Conservation (phyloP, 2,797 vertebrate species). For the Megalops cyprinoides region DNA sequence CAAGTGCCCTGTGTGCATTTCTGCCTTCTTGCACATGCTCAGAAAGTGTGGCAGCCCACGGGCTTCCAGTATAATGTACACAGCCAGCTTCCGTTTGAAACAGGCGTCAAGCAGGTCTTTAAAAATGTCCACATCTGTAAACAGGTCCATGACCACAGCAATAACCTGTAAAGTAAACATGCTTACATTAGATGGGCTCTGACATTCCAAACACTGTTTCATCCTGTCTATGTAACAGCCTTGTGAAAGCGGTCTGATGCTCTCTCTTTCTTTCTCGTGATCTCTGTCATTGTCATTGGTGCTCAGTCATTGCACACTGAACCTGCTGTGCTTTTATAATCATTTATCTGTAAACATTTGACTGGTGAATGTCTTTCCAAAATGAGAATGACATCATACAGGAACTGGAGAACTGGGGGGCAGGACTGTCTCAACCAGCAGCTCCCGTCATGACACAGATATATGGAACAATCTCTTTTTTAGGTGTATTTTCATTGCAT, state of each 20-base stretch:
- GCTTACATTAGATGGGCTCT: neutral
- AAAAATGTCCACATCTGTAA: conserved; percentile 96
- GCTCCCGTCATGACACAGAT: too few species aligned
- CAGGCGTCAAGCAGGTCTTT: conserved; percentile 88
- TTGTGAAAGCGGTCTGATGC: neutral
- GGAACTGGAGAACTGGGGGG: too few species aligned
- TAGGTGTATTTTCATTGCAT: too few species aligned
- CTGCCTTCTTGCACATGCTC: conserved; percentile 90
- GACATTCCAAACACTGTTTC: neutral
- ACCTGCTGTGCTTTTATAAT: too few species aligned
- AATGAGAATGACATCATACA: too few species aligned
- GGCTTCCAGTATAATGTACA: conserved; percentile 91
- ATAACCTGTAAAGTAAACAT: conserved; percentile 76
- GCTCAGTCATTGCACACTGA: too few species aligned
- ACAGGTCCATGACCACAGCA: conserved; percentile 94
- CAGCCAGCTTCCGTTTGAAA: conserved; percentile 87
- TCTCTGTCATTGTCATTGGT: too few species aligned
- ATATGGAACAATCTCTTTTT: too few species aligned
- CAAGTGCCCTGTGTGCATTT: conserved; percentile 91
- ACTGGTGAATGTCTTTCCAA: too few species aligned
- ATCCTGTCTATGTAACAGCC: neutral
- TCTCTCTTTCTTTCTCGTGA: too few species aligned
- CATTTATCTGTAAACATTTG: too few species aligned
- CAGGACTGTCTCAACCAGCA: too few species aligned
- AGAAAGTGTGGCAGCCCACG: conserved; percentile 86